phyloP scores from a whole-genome alignment of 1,140 invertebrate genomes.

The Rhagoletis pomonella region DNA sequence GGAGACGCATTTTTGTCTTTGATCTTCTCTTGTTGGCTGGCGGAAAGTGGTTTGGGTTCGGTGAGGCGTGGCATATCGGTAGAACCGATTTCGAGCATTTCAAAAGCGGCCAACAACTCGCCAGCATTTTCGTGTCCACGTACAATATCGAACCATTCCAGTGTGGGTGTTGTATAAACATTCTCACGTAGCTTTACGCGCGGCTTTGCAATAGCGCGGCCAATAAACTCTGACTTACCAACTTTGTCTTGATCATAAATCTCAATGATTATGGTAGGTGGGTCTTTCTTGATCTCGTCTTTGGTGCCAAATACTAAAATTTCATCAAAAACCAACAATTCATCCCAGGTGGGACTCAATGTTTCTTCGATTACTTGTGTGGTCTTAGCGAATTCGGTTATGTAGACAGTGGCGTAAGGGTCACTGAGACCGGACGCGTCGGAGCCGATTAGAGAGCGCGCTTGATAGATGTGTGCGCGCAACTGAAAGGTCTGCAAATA shows the following conservation, averaged over 20 bases:
- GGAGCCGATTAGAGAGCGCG: conserved; percentile 89
- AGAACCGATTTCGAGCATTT: conserved; percentile 81
- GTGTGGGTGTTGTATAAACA: conserved; percentile 79
- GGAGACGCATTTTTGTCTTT: conserved; percentile 62
- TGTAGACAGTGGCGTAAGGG: conserved; percentile 88
- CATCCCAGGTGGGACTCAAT: conserved; percentile 93
- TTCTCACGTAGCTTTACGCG: conserved; percentile 84
- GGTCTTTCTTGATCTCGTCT: conserved; percentile 86
- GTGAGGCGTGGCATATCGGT: conserved; percentile 76
- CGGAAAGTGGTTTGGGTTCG: conserved; percentile 76
- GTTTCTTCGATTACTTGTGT: conserved; percentile 94
- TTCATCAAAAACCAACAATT: conserved; percentile 87
- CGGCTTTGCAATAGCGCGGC: conserved; percentile 84
- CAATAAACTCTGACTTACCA: conserved; percentile 90
- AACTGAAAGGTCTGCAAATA: conserved; percentile 84
- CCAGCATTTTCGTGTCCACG: conserved; percentile 87
- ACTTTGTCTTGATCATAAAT: conserved; percentile 95
- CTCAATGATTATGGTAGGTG: conserved; percentile 89
- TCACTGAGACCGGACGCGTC: conserved; percentile 94
- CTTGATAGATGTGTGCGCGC: conserved; percentile 92
- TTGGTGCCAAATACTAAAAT: conserved; percentile 85
- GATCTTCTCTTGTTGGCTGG: conserved; percentile 52
- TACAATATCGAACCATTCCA: conserved; percentile 90
- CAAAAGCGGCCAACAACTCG: conserved; percentile 90
- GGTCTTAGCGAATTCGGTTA: conserved; percentile 85